Conservation (phyloP, 2,113 vertebrate species). For the Onychostoma macrolepis region DNA sequence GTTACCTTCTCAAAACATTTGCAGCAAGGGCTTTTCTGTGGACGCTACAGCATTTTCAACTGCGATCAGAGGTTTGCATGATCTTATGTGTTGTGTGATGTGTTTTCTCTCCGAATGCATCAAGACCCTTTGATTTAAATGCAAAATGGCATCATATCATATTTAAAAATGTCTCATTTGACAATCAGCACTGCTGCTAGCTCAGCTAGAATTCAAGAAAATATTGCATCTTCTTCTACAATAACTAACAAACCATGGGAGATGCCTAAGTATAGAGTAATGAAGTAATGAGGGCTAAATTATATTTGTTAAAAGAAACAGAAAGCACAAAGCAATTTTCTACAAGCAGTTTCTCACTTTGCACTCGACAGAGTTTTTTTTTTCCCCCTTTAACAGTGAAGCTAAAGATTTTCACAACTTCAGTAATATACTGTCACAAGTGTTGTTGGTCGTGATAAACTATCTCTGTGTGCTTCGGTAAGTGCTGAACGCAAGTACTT, state of each 20-base stretch:
- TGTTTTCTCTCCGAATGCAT: background rate
- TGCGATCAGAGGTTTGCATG: background rate
- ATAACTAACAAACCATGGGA: background rate
- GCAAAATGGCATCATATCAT: background rate
- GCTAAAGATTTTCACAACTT: conserved; percentile 23
- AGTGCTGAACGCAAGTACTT: conserved; percentile 34
- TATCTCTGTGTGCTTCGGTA: conserved; percentile 34
- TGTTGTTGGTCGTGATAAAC: conserved; percentile 35
- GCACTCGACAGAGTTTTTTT: background rate
- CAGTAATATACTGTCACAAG: conserved; percentile 37
- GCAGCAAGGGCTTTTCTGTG: background rate
- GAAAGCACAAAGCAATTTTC: conserved; percentile 11
- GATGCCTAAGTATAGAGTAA: background rate
- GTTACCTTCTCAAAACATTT: conserved; percentile 15
- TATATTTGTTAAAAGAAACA: conserved; percentile 4
- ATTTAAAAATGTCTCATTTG: background rate
- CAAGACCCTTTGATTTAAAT: background rate
- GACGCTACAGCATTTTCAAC: background rate
- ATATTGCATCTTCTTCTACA: background rate
- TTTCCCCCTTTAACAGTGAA: background rate
- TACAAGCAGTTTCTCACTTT: conserved; percentile 25
- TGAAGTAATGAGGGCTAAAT: conserved; percentile 25
- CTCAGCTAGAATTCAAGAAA: background rate
- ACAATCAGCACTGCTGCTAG: background rate
- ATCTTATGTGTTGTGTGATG: background rate